Evolutionary conservation across 2,888 invertebrate genomes (phyloP), one percentile per base, ranked within the genome.

Genomic region (Eurytoma adleriae): DNA sequence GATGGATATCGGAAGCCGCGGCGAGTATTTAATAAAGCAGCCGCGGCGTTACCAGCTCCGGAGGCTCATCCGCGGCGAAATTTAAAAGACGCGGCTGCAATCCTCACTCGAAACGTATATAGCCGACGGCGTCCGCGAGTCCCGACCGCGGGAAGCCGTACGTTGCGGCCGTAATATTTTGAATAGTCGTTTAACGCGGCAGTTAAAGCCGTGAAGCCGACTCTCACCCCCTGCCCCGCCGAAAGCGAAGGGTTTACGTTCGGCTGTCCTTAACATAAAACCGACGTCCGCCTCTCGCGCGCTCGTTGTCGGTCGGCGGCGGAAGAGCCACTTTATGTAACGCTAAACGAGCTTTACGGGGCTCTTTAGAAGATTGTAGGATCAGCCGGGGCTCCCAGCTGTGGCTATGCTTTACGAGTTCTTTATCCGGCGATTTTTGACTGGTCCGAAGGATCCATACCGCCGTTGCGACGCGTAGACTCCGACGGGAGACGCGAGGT

Each of bases 291-390:
- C 40, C 40, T 40, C 40, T 10, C 40, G 4, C 10, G 40, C 40
- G 40, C 40, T 40, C 40, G 40, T 40, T 7, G 40, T 40, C 40
- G 64, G 13, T 7, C 40, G 61, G 24, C 24, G 14, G 40, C 62
- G 72, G 59, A 76, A 59, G 54, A 75, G 40, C 71, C 56, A 70
- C 83, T 85, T 85, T 79, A 83, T 82, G 82, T 75, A 78, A 78
- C 69, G 81, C 81, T 84, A 86, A 86, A 86, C 83, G 84, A 84
- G 82, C 80, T 86, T 86, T 83, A 86, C 66, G 83, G 24, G 68
- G 79, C 81, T 76, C 72, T 76, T 74, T 74, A 76, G 80, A 77
- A 80, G 80, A 80, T 80, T 80, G 80, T 80, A 71, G 78, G 78
- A 78, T 66, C 74, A 70, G 77, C 57, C 40, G 68, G 78, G 74